Evolutionary conservation across 1,140 invertebrate species (phyloP).

Genomic region (Platorchestia sp.): DNA sequence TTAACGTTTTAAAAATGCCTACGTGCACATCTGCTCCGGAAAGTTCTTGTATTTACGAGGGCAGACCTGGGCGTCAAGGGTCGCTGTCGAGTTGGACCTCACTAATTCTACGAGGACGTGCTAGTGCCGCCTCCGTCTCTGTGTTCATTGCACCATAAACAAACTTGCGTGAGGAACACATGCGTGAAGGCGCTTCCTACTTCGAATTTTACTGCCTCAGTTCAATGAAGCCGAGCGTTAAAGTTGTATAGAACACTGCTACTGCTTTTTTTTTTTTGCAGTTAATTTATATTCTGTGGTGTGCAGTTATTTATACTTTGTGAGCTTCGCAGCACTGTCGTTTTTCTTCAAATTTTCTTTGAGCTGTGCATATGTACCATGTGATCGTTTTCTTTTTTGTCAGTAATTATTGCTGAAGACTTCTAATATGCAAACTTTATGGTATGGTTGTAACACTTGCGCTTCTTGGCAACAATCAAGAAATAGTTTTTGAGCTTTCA

Average conservation of each 20-base stretch:
- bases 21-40: no score
- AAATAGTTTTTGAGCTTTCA: no score
- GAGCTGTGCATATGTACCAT: not conserved
- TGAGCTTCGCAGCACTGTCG: not conserved
- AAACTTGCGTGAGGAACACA: not conserved
- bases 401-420: not conserved
- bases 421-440: no score
- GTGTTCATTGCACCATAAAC: not conserved
- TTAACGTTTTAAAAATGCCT: no score
- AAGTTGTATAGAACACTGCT: not conserved
- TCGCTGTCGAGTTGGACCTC: no score
- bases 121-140: not conserved
- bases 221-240: not conserved
- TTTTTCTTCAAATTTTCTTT: not conserved
- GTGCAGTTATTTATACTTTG: not conserved
- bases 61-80: no score
- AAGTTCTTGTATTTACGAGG: no score
- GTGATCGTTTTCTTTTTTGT: not conserved
- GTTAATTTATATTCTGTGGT: not conserved
- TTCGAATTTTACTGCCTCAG: not conserved
- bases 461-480: no score
- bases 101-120: not conserved
- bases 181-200: not conserved
- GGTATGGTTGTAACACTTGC: no score
- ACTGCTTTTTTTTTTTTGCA: not conserved